A percentile compares a stretch with the other conserved stretches of the same genome.
These are phyloP conservation scores for Cossypha dichroa DNA, from an alignment of 2,797 vertebrate genomes.

Conservation along the genomic window DNA sequence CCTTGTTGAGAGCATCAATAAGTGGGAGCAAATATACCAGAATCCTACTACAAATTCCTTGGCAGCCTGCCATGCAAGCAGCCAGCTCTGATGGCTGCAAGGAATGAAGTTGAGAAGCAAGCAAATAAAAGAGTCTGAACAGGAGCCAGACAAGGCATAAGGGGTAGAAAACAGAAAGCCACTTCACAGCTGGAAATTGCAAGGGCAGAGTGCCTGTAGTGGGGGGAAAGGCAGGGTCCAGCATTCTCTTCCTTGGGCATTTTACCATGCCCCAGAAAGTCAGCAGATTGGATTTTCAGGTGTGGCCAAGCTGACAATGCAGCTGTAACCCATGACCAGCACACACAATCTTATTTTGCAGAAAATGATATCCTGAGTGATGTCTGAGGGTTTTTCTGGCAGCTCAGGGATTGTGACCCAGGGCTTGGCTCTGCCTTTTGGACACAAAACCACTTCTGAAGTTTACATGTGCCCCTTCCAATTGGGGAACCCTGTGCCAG, in stretches of 20 bases:
- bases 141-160: background rate
- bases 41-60: background rate
- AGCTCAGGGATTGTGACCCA: accelerated
- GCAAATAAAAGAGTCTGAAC: background rate
- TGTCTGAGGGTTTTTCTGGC: background rate
- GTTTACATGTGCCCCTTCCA: background rate
- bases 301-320: background rate
- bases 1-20: background rate
- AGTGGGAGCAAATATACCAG: background rate
- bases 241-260: background rate
- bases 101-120: slow-evolving; percentile 1
- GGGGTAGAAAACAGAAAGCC: background rate
- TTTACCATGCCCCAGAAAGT: background rate
- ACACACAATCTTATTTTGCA: background rate
- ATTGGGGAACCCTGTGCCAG: accelerated
- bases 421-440: background rate
- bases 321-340: too few species aligned
- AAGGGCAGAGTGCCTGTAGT: background rate
- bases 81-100: slow-evolving; percentile 1
- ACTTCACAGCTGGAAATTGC: background rate
- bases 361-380: background rate
- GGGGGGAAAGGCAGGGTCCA: background rate
- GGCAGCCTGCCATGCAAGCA: background rate
- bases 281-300: background rate
- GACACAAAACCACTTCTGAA: background rate